These are phyloP conservation scores for Labeo rohita DNA, from an alignment of 2,113 vertebrate species.

Conservation along the genomic window DNA sequence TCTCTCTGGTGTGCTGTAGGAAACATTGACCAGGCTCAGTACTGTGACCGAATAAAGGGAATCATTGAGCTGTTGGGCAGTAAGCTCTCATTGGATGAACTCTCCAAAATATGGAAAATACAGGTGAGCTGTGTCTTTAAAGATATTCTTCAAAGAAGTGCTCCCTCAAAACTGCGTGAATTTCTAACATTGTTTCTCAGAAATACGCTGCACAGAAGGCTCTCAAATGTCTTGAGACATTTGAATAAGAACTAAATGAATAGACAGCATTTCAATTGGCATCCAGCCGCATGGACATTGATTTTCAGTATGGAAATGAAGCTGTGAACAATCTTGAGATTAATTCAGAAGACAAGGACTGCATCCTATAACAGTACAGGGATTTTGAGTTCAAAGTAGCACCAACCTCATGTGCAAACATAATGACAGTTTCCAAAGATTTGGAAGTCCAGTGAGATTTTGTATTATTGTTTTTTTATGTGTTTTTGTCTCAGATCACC, in stretches of 20 bases:
- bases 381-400: not conserved
- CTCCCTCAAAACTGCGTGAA: not conserved
- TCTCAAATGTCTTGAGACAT: not conserved
- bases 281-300: not conserved
- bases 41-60: conserved; percentile 99
- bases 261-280: not conserved
- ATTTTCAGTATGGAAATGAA: not conserved
- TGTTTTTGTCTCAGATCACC: not conserved
- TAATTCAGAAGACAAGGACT: not conserved
- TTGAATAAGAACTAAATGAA: not conserved
- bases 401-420: too few species aligned
- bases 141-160: not conserved
- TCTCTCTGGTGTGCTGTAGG: conserved; percentile 72
- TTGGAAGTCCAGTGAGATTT: too few species aligned
- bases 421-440: not conserved
- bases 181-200: not conserved
- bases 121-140: conserved; percentile 80
- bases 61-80: conserved; percentile 98
- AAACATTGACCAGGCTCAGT: conserved; percentile 98
- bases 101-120: conserved; percentile 98
- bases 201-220: not conserved
- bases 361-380: not conserved
- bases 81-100: conserved; percentile 95
- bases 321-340: not conserved
- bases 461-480: too few species aligned